Percentiles rank a stretch among this genome's conserved stretches.
These are phyloP conservation scores for Microtus ochrogaster DNA, from an alignment of 2,113 vertebrate species.

Conservation along the genomic window DNA sequence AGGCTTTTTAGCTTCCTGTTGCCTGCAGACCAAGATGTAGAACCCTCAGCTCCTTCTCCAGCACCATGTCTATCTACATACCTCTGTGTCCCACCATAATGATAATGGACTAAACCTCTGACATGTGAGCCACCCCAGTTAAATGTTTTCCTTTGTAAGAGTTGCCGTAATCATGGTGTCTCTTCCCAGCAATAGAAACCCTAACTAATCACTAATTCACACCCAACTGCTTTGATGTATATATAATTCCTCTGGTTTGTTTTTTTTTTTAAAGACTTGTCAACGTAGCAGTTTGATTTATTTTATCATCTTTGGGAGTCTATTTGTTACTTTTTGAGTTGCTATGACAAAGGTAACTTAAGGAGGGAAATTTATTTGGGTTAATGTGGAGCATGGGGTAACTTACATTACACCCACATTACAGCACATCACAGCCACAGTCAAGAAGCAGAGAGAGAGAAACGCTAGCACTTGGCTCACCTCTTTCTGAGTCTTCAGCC, in stretches of 20 bases:
- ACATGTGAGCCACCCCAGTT: too few species aligned
- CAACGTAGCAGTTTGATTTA: not conserved
- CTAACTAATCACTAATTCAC: not conserved
- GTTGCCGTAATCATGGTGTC: too few species aligned
- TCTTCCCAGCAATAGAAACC: too few species aligned
- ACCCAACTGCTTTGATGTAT: not conserved
- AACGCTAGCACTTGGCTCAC: not conserved
- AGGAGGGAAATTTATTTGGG: not conserved
- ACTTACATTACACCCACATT: not conserved
- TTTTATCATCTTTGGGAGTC: not conserved
- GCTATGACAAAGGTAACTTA: not conserved
- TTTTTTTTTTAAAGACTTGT: not conserved
- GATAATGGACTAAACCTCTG: too few species aligned
- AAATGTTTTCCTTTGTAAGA: too few species aligned
- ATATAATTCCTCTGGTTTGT: not conserved
- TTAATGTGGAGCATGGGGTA: not conserved
- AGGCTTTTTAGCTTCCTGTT: too few species aligned
- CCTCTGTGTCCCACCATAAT: too few species aligned
- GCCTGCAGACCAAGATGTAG: too few species aligned
- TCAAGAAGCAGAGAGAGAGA: not conserved
- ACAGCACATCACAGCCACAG: not conserved
- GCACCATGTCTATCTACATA: too few species aligned
- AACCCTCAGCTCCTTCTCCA: too few species aligned
- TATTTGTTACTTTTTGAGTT: not conserved
- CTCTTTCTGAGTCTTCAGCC: not conserved